These are phyloP conservation scores for Hyalella azteca DNA, from an alignment of 2,888 invertebrate genomes.

Conservation along the genomic window DNA sequence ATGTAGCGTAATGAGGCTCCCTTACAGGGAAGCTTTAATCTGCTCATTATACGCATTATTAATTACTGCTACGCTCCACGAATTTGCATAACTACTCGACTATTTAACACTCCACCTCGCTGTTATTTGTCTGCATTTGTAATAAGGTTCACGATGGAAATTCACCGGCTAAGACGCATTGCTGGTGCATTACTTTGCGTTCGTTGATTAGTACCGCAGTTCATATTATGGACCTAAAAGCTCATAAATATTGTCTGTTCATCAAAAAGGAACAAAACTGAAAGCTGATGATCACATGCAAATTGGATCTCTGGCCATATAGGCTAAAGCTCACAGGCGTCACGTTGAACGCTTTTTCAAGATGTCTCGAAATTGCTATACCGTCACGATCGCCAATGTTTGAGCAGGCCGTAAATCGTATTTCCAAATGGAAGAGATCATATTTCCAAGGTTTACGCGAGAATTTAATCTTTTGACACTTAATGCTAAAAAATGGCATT, in stretches of 20 bases:
- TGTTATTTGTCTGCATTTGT: background rate
- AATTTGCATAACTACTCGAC: background rate
- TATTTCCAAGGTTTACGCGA: too few species aligned
- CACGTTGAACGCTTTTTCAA: too few species aligned
- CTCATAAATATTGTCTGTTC: background rate
- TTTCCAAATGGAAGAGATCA: too few species aligned
- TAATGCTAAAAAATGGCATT: background rate
- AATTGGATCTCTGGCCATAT: too few species aligned
- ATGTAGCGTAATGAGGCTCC: slow-evolving; percentile 14
- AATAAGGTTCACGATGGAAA: background rate
- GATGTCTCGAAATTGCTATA: too few species aligned
- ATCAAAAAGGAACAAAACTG: background rate
- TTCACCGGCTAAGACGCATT: background rate
- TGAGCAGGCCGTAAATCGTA: too few species aligned
- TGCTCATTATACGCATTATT: slow-evolving; percentile 20
- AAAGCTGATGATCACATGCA: slow-evolving; percentile 31
- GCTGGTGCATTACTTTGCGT: background rate
- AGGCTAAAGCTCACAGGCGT: too few species aligned
- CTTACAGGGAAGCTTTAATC: slow-evolving; percentile 3
- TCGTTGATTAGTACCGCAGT: slow-evolving; percentile 25
- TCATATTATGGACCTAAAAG: background rate
- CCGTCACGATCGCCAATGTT: too few species aligned
- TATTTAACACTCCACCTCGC: background rate
- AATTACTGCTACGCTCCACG: background rate
- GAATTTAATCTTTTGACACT: background rate